Evolutionary conservation across 1,140 invertebrate genomes (phyloP).

Genomic region (Drosophila gunungcola): DNA sequence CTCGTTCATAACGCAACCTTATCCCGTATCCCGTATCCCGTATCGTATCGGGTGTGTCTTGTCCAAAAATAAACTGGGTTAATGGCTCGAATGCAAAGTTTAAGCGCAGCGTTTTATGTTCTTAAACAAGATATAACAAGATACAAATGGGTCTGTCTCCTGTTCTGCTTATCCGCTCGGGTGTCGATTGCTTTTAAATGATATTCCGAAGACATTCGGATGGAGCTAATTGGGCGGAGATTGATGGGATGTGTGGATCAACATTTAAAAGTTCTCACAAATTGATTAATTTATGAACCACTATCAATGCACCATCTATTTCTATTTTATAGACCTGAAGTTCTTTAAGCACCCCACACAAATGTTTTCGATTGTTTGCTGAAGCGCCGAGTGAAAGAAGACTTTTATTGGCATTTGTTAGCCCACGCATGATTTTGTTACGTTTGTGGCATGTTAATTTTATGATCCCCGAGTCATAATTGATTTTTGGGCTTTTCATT

Average conservation of each 20-base stretch:
- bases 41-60: conserved; percentile 62
- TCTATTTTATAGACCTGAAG: conserved; percentile 18
- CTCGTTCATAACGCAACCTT: conserved; percentile 13
- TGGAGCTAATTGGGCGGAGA: conserved; percentile 31
- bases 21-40: no score
- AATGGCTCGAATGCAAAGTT: conserved; percentile 63
- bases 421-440: conserved; percentile 53
- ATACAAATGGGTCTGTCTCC: conserved; percentile 42
- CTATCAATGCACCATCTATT: conserved; percentile 16
- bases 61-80: conserved; percentile 74
- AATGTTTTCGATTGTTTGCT: conserved; percentile 15
- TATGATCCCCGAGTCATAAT: conserved; percentile 48
- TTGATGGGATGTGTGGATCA: conserved; percentile 36
- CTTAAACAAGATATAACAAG: conserved; percentile 46
- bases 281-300: conserved; percentile 38
- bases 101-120: conserved; percentile 56
- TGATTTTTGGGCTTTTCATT: conserved; percentile 68
- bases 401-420: conserved; percentile 42
- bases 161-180: conserved; percentile 17
- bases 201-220: conserved; percentile 4
- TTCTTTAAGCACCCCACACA: conserved; percentile 9
- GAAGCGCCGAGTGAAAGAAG: background rate
- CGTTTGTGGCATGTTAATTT: conserved; percentile 68
- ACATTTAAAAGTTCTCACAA: conserved; percentile 4
- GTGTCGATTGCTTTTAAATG: conserved; percentile 17